These are phyloP conservation scores for Netelia melanura DNA, from an alignment of 2,888 invertebrate species.

Conservation along the genomic window DNA sequence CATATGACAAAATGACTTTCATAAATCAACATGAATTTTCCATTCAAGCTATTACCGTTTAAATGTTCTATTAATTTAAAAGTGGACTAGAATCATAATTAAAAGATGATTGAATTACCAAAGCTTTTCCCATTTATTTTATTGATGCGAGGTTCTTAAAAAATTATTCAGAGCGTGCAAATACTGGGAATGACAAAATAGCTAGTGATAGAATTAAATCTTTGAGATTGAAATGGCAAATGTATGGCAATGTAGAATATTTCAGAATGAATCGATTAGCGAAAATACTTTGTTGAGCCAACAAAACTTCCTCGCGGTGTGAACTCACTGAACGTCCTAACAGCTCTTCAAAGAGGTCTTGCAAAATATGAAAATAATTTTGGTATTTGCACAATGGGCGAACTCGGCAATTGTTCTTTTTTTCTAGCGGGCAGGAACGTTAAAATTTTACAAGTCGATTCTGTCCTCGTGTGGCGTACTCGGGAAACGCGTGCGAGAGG, in stretches of 20 bases:
- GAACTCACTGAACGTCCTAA: constrained; percentile 51
- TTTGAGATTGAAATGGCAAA: not conserved
- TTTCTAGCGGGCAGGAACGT: not conserved
- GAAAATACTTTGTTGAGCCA: too few relatives aligned
- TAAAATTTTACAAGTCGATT: constrained; percentile 2
- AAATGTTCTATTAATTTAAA: not conserved
- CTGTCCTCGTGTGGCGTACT: constrained; percentile 33
- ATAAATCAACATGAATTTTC: not conserved
- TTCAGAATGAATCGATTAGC: too few relatives aligned
- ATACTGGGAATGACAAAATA: not conserved
- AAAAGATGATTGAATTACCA: not conserved
- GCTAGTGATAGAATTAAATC: too few relatives aligned
- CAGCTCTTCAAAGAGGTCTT: constrained; percentile 33
- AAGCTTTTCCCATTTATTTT: not conserved
- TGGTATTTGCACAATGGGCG: constrained; percentile 47
- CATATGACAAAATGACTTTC: not conserved
- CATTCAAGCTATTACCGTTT: not conserved
- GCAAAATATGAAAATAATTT: constrained; percentile 50
- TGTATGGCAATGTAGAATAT: not conserved
- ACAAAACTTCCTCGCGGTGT: not conserved
- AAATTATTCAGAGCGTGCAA: not conserved
- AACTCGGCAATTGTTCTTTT: constrained; percentile 43
- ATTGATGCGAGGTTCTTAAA: constrained; percentile 22
- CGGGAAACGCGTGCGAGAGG: constrained; percentile 69
- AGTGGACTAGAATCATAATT: constrained; percentile 10